Evolutionary conservation across 2,888 invertebrate species (phyloP).

Genomic region (Oxytorus armatus): DNA sequence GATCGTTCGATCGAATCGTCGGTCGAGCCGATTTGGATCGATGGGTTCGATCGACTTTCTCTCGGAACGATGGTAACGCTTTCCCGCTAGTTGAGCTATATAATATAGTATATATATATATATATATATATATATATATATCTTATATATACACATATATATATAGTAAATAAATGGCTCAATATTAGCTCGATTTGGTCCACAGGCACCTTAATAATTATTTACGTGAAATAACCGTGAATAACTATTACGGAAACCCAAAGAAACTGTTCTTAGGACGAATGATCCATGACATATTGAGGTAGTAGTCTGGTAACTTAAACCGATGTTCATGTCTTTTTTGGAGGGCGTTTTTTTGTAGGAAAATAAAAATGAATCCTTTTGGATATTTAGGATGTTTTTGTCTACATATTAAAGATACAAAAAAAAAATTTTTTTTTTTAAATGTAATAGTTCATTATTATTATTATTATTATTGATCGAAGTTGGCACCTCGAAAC

Average conservation of each 20-base stretch:
- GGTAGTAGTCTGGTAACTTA: no score
- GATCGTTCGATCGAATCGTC: conserved; percentile 61
- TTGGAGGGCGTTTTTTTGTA: no score
- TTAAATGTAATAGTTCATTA: no score
- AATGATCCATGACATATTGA: conserved; percentile 21
- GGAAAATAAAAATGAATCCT: no score
- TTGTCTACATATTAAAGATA: not conserved
- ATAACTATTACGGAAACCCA: conserved; percentile 35
- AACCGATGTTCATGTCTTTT: no score
- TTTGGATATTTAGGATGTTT: no score
- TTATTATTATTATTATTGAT: no score
- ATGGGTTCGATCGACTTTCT: conserved; percentile 77
- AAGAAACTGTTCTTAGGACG: conserved; percentile 30
- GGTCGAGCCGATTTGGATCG: conserved; percentile 73
- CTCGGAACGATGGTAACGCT: conserved; percentile 74
- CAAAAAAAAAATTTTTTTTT: not conserved
- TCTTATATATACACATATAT: conserved; percentile 1
- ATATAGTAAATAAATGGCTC: conserved; percentile 29
- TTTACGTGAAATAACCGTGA: conserved; percentile 34
- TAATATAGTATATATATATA: conserved; percentile 30
- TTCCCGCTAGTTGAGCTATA: conserved; percentile 71
- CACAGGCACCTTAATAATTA: conserved; percentile 30
- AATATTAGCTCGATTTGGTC: conserved; percentile 47
- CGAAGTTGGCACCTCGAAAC: no score
- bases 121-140: no score